These are phyloP conservation scores for Drosophila equinoxialis DNA, from an alignment of 1,140 invertebrate species.

Conservation along the genomic window DNA sequence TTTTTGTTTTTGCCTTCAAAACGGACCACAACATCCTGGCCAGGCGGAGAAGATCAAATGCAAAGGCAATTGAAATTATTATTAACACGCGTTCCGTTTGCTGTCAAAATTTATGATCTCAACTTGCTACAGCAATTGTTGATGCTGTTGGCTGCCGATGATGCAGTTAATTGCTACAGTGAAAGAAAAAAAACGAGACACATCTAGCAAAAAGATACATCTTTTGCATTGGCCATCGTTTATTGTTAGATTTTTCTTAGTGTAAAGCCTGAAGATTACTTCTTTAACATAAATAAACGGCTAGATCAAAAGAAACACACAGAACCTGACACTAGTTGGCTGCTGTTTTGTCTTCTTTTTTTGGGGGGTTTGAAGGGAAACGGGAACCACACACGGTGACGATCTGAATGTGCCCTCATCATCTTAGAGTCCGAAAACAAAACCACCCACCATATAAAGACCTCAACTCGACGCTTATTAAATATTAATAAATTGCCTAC, in stretches of 20 bases:
- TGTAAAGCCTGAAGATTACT: constrained; percentile 47
- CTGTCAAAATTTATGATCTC: constrained; percentile 76
- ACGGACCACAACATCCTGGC: constrained; percentile 72
- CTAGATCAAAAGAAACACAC: constrained; percentile 44
- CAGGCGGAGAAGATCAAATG: constrained; percentile 54
- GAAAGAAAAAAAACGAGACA: constrained; percentile 9
- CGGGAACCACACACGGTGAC: constrained; percentile 48
- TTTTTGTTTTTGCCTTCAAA: not conserved
- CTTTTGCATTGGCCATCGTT: no score
- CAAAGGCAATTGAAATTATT: constrained; percentile 56
- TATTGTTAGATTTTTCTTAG: not conserved
- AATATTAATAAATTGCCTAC: constrained; percentile 62
- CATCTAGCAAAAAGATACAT: not conserved
- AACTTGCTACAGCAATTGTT: constrained; percentile 59
- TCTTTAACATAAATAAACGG: constrained; percentile 56
- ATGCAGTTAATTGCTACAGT: constrained; percentile 47
- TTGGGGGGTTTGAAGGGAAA: not conserved
- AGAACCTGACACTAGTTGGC: constrained; percentile 26
- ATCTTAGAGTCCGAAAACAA: constrained; percentile 21
- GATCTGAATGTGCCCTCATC: constrained; percentile 54
- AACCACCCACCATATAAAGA: constrained; percentile 60
- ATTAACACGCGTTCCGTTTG: constrained; percentile 68
- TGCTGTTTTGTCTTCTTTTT: constrained; percentile 14
- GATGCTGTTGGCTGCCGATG: constrained; percentile 29
- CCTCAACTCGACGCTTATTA: constrained; percentile 54